Conservation (phyloP, 2,888 invertebrate species). For the Dermolepida albohirtum region DNA sequence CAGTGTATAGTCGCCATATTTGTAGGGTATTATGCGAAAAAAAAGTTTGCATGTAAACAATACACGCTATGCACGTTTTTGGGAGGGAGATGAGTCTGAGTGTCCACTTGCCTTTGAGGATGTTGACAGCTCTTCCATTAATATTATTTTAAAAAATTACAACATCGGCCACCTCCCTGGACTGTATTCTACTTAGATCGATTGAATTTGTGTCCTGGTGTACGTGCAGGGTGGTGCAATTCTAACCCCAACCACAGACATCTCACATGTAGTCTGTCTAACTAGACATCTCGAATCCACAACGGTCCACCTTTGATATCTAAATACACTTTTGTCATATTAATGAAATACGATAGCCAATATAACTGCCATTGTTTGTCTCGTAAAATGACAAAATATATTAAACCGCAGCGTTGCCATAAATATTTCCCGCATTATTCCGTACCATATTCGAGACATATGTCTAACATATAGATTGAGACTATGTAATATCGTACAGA, state of each 20-base stretch:
- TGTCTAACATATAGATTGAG: neutral
- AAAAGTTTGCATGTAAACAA: constrained; percentile 46
- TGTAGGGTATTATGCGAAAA: constrained; percentile 63
- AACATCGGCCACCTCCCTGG: constrained; percentile 52
- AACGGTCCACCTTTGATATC: constrained; percentile 15
- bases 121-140: constrained; percentile 50
- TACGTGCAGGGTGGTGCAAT: constrained; percentile 51
- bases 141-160: constrained; percentile 50
- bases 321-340: constrained; percentile 14
- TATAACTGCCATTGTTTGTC: constrained; percentile 46
- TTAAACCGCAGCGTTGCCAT: constrained; percentile 47
- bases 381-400: constrained; percentile 48
- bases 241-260: constrained; percentile 41
- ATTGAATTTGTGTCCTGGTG: constrained; percentile 58
- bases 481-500: neutral
- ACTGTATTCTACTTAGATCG: constrained; percentile 56
- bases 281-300: constrained; percentile 4
- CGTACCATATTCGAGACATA: neutral
- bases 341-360: constrained; percentile 22
- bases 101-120: constrained; percentile 46
- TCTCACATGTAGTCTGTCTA: constrained; percentile 15
- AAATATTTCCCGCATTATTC: constrained; percentile 35
- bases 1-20: constrained; percentile 65
- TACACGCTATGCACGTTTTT: constrained; percentile 27
- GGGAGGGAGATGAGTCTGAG: constrained; percentile 46